Conservation (phyloP, 2,113 vertebrate species). For the Paradisaea rubra region DNA sequence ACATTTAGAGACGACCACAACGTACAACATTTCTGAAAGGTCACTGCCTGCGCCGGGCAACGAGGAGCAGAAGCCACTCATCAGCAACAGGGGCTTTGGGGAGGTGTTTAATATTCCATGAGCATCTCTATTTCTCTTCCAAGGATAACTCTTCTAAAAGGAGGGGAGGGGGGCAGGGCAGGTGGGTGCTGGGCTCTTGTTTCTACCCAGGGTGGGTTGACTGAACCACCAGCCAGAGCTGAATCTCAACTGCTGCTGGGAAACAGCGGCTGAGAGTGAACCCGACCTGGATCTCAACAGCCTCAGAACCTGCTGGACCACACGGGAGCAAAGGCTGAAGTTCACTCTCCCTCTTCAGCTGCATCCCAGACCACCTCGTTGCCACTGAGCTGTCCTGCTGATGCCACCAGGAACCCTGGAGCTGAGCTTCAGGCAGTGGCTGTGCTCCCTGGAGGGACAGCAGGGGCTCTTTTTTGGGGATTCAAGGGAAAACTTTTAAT, state of each 20-base stretch:
- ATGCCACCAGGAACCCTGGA: neutral
- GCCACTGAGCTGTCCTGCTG: neutral
- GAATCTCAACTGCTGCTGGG: neutral
- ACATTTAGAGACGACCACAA: conserved; percentile 39
- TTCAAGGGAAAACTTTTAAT: neutral
- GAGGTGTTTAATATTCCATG: neutral
- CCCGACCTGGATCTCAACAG: neutral
- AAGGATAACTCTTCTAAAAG: neutral
- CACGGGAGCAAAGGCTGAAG: neutral
- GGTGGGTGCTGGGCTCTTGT: neutral
- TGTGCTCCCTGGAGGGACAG: rapidly evolving
- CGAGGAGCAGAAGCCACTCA: neutral
- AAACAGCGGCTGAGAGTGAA: neutral
- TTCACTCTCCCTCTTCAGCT: neutral
- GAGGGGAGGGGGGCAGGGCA: neutral
- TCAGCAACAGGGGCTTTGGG: neutral
- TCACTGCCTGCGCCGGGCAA: neutral
- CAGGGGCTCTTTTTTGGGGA: neutral
- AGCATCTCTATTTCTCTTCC: conserved; percentile 25
- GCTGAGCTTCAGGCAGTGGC: neutral
- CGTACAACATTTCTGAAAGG: conserved; percentile 29
- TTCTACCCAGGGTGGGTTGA: neutral
- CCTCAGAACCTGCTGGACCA: neutral
- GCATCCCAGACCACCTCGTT: rapidly evolving
- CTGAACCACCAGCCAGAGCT: neutral